Base-by-base conservation (phyloP, 2,888 invertebrate species). In the Ptychoptera contaminata region DNA sequence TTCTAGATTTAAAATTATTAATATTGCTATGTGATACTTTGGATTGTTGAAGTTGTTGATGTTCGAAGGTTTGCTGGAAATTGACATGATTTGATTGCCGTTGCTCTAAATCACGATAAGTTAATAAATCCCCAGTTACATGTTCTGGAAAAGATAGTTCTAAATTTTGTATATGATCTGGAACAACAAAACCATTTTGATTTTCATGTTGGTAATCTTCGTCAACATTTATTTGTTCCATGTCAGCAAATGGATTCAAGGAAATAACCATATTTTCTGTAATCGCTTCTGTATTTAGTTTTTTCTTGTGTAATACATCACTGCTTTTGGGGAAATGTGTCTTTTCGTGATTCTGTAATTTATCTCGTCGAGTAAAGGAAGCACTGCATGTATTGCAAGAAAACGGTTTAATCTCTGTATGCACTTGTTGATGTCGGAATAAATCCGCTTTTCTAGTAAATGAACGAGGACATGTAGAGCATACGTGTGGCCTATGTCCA, bases 361-460 rank as follows among this genome's bases (percentile, higher is more conserved):
- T 81, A 58, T 82, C 81, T 56, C 76, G 70, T 40, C 82, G 67
- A 1, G 75, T 73, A 63, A 81, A 82, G 30, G 76, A 72, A 46
- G 77, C 63, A 2, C 76, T 71, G 52, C 82, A 82, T 57, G 74
- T 77, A 39, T 64, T 63, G 55, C 82, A 82, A 38, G 72, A 69
- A 59, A 72, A 79, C 1, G 77, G 75, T 54, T 78, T 77, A 55
- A 71, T 70, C 30, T 77, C 77, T 10, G 76, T 70, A 58, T 82
- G 82, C 8, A 79, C 72, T 44, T 77, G 66, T 2, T 76, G 71
- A 65, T 82, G 82, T 1, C 76, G 66, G 43, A 75, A 70, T 37
- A 82, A 60, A 55, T 82, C 82, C 15, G 73, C 71, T 53, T 77
- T 74, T 1, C 77, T 77, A 42, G 77, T 76, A 65, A 82, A 82